Conservation (phyloP, 1,140 invertebrate species). For the Drosophila neocordata region DNA sequence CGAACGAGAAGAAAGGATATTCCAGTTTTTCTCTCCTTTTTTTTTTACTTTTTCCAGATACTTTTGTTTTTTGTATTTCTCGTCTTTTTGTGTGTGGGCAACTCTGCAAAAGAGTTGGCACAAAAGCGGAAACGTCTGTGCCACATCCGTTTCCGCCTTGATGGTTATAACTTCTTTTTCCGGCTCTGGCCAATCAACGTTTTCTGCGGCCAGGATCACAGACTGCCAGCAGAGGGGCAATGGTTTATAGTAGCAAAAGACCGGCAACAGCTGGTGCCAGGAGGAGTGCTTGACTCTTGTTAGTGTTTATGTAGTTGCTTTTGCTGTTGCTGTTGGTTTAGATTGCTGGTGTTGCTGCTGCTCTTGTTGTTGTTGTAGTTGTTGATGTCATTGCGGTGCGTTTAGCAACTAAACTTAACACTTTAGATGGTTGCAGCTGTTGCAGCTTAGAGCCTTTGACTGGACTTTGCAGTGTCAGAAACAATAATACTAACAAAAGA, state of each 20-base stretch:
- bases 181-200: slow-evolving; percentile 73
- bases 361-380: slow-evolving; percentile 29
- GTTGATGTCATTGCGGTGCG: slow-evolving; percentile 49
- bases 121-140: slow-evolving; percentile 70
- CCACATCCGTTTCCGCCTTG: slow-evolving; percentile 77
- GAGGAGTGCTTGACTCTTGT: slow-evolving; percentile 13
- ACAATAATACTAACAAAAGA: slow-evolving; percentile 49
- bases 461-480: slow-evolving; percentile 43
- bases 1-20: slow-evolving; percentile 26
- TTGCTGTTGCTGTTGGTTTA: slow-evolving; percentile 23
- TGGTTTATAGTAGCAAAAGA: slow-evolving; percentile 6
- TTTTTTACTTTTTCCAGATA: slow-evolving; percentile 2
- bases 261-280: slow-evolving; percentile 62
- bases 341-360: slow-evolving; percentile 4
- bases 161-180: slow-evolving; percentile 79
- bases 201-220: slow-evolving; percentile 55
- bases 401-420: slow-evolving; percentile 63
- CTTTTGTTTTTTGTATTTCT: not conserved
- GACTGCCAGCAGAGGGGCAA: slow-evolving; percentile 18
- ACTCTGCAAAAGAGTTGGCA: slow-evolving; percentile 32
- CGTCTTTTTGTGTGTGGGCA: slow-evolving; percentile 7
- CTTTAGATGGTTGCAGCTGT: slow-evolving; percentile 64
- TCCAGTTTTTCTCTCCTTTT: slow-evolving; percentile 15
- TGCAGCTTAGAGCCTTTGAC: slow-evolving; percentile 33
- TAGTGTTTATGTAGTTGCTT: not conserved